Percentiles rank a stretch among this genome's conserved stretches.
phyloP scores from a whole-genome alignment of 2,888 invertebrate genomes.

The Luffia ferchaultella region DNA sequence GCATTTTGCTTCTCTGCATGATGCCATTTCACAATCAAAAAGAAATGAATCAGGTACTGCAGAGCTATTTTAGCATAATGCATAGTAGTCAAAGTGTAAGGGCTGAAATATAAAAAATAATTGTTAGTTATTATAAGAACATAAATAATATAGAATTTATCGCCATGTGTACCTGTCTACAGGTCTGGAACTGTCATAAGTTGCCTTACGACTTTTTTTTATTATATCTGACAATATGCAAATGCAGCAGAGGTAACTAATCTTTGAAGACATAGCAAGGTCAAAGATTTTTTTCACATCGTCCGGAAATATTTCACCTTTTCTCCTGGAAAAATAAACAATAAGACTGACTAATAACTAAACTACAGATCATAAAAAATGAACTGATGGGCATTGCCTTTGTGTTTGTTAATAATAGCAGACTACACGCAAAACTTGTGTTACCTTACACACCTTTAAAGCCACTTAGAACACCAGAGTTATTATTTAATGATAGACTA shows the following conservation, averaged over 20 bases:
- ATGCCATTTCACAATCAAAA: constrained; percentile 34
- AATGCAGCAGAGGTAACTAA: constrained; percentile 32
- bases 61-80: constrained; percentile 34
- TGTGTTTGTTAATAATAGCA: too few species aligned
- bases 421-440: too few species aligned
- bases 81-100: constrained; percentile 35
- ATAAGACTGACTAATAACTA: too few species aligned
- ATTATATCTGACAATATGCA: constrained; percentile 31
- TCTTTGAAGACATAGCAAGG: constrained; percentile 23
- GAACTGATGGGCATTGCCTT: too few species aligned
- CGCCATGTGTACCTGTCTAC: neutral
- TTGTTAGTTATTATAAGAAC: neutral
- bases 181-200: constrained; percentile 20
- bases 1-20: constrained; percentile 20
- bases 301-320: constrained; percentile 22
- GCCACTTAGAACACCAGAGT: too few species aligned
- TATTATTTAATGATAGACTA: too few species aligned
- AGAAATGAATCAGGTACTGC: constrained; percentile 31
- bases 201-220: constrained; percentile 18
- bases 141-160: neutral
- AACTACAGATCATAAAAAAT: too few species aligned
- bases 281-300: constrained; percentile 26
- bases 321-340: constrained; percentile 19
- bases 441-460: too few species aligned
- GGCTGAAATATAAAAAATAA: constrained; percentile 22